Percentiles rank a stretch among this genome's conserved stretches.
Conservation (phyloP, 2,888 invertebrate genomes). For the Drosophila demipolita region DNA sequence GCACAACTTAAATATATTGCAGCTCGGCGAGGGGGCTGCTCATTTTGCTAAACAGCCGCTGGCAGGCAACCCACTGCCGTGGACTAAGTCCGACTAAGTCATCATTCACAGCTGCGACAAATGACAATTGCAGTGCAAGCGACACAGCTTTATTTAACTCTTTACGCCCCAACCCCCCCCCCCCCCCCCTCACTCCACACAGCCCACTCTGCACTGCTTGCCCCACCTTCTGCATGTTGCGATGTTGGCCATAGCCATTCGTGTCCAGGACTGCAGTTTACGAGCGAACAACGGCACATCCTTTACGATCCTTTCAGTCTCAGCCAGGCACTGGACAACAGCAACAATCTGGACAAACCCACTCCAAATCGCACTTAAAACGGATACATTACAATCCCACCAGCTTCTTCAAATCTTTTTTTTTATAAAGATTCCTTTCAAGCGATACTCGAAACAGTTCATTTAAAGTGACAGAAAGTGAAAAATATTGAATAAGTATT, state of each 20-base stretch:
- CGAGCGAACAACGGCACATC: conserved; percentile 25
- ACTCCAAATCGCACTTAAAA: neutral
- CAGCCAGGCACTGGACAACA: neutral
- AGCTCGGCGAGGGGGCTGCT: conserved; percentile 41
- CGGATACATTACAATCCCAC: neutral
- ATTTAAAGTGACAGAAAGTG: neutral
- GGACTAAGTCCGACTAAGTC: conserved; percentile 46
- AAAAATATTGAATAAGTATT: neutral
- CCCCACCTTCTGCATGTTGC: conserved; percentile 3
- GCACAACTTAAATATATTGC: conserved; percentile 35
- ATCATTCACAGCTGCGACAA: conserved; percentile 62
- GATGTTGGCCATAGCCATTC: conserved; percentile 13
- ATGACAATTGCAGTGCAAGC: conserved; percentile 78
- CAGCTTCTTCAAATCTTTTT: neutral
- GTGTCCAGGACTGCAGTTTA: conserved; percentile 48
- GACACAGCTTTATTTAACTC: conserved; percentile 46
- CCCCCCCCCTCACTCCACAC: neutral
- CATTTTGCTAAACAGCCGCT: conserved; percentile 69
- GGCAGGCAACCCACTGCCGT: conserved; percentile 38
- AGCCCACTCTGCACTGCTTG: neutral
- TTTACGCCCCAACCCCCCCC: neutral
- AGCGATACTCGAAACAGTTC: neutral
- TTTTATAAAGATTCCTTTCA: neutral
- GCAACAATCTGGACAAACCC: neutral
- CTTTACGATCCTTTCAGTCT: conserved; percentile 30